Percentiles rank a stretch among this genome's conserved stretches.
phyloP scores from a whole-genome alignment of 2,888 invertebrate species.

The Spisula subtruncata region DNA sequence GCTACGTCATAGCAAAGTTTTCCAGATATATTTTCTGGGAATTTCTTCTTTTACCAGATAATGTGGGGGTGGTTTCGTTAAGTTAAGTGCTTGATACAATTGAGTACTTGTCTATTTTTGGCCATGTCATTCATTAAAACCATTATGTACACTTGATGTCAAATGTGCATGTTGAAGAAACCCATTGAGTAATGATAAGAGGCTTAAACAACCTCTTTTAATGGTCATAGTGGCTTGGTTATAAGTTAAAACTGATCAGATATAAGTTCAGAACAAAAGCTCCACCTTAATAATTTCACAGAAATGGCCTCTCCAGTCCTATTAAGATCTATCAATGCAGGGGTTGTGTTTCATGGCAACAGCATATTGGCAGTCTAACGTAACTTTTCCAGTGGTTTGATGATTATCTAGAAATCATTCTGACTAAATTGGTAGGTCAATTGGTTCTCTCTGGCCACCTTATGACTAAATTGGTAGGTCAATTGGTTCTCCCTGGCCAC shows the following conservation, averaged over 20 bases:
- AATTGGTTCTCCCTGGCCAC: neutral
- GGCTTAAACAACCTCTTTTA: neutral
- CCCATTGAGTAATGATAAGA: constrained; percentile 1
- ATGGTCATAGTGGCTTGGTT: neutral
- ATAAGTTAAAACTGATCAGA: neutral
- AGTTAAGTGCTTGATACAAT: neutral
- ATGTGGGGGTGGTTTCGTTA: neutral
- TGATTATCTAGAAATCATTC: neutral
- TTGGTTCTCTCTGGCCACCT: neutral
- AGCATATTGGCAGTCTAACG: neutral
- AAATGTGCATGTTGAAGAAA: neutral
- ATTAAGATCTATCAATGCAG: neutral
- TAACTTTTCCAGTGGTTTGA: neutral
- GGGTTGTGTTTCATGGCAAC: neutral
- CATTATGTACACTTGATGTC: constrained; percentile 10
- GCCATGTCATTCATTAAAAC: neutral
- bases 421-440: neutral
- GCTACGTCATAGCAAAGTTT: too few relatives aligned
- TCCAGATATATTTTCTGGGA: too few relatives aligned
- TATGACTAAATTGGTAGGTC: neutral
- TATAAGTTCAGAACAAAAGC: neutral
- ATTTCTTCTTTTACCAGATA: too few relatives aligned
- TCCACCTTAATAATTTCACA: neutral
- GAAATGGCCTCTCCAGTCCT: neutral
- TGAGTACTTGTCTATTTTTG: neutral